Evolutionary conservation across 1,140 invertebrate species (phyloP).

Genomic region (Macrosteles quadrilineatus): DNA sequence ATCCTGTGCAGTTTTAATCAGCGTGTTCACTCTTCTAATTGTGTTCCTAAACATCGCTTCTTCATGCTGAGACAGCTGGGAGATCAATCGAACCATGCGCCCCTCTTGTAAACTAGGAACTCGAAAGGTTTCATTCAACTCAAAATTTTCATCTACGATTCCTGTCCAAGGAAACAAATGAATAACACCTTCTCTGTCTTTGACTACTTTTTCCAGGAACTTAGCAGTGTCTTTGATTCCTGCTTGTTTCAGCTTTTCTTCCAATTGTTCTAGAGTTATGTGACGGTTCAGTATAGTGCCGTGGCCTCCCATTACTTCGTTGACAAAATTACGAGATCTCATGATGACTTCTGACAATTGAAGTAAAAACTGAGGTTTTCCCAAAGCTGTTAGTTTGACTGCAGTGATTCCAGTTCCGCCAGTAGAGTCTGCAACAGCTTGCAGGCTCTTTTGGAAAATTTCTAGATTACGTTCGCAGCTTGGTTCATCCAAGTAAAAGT

Average conservation of each 20-base stretch:
- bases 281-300: constrained; percentile 83
- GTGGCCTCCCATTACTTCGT: constrained; percentile 73
- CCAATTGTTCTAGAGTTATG: constrained; percentile 82
- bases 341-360: constrained; percentile 98
- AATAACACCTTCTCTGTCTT: constrained; percentile 89
- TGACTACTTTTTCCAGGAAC: constrained; percentile 89
- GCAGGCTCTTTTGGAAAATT: constrained; percentile 50
- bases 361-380: constrained; percentile 92
- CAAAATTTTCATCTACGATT: constrained; percentile 87
- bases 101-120: constrained; percentile 90
- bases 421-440: constrained; percentile 72
- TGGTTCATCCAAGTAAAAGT: constrained; percentile 98
- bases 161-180: constrained; percentile 98
- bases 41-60: constrained; percentile 99
- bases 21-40: constrained; percentile 87
- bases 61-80: constrained; percentile 88
- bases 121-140: constrained; percentile 86
- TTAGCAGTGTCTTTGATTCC: constrained; percentile 75
- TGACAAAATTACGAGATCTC: constrained; percentile 91
- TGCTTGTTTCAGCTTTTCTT: constrained; percentile 77
- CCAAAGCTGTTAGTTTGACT: constrained; percentile 96
- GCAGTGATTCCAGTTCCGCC: constrained; percentile 95
- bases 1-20: constrained; percentile 88
- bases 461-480: constrained; percentile 98
- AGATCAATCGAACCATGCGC: constrained; percentile 79